Evolutionary conservation across 2,113 vertebrate genomes (phyloP).

Genomic region (Corvus cornix): DNA sequence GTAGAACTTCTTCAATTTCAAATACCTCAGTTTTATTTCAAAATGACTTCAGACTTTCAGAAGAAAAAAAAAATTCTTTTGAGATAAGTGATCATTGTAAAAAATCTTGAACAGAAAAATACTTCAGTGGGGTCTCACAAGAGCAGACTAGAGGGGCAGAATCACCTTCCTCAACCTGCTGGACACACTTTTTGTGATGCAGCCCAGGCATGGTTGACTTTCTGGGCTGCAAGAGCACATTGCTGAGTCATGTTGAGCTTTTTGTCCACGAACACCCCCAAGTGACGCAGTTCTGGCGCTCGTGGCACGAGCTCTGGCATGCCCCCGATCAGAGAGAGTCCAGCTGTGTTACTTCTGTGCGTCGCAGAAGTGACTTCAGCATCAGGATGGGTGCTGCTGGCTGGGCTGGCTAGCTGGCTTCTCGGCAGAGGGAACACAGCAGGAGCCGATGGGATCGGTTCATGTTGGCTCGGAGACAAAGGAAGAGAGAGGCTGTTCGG

Average conservation of each 20-base stretch:
- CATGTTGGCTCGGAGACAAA: no score
- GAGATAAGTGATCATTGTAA: neutral
- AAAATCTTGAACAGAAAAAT: neutral
- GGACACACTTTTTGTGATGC: neutral
- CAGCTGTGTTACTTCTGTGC: no score
- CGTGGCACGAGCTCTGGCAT: no score
- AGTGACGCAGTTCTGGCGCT: no score
- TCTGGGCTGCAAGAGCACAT: neutral
- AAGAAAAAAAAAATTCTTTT: neutral
- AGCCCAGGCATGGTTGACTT: neutral
- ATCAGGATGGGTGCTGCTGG: no score
- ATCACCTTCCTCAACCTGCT: neutral
- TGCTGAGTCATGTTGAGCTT: neutral
- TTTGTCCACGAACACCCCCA: neutral
- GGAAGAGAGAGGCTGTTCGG: no score
- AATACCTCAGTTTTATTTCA: neutral
- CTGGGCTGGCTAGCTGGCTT: no score
- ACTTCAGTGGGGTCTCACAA: neutral
- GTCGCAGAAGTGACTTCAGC: no score
- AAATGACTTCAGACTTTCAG: neutral
- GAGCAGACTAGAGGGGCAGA: neutral
- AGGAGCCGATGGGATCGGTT: no score
- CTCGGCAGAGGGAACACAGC: no score
- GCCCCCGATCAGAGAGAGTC: no score
- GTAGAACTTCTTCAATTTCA: neutral